Base-by-base conservation (phyloP, 2,888 invertebrate genomes). In the Enoplolaimus lenunculus region DNA sequence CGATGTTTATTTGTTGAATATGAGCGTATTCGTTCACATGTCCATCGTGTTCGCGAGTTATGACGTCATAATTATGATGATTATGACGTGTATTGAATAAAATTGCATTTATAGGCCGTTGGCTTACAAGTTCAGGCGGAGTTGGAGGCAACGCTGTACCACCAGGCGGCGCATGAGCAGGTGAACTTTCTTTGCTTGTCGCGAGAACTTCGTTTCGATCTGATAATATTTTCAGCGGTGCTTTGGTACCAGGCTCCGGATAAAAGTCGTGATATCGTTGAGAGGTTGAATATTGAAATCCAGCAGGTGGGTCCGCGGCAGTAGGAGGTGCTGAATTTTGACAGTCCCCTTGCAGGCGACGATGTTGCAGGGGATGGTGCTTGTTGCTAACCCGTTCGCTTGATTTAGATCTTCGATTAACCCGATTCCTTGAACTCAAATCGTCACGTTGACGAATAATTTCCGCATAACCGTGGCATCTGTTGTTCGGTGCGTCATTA, bases 201-300 rank as follows among this genome's bases (percentile, higher is more conserved):
- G n/a, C 67, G 34, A 66, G 33, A 29, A 66, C 33, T 34, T 66
- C 67, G n/a, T 31, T 7, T 29, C 67, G 67, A 66, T 66, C 67
- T 7, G 67, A 66, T 34, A 66, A 34, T 3, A 66, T 66, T 34
- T 66, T 66, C n/a, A 66, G 31, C 67, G 67, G 34, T 66, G 45
- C 45, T 45, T 21, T 7, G 3, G n/a, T 13, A 29, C 3, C n/a
- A n/a, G 3, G 3, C n/a, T 3, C n/a, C 3, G 3, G 13, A 26
- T 7, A 13, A n/a, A 13, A 26, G 13, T 28, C 13, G 28, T 29
- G 64, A n/a, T 62, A 28, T 13, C n/a, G n/a, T 13, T 28, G 30
- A 62, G 30, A 28, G 13, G 64, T 7, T 13, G 28, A 29, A 26
- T 62, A 62, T 13, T 62, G 28, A 26, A 16, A 16, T 57, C 57